A percentile compares a stretch with the other conserved stretches of the same genome.
These are phyloP conservation scores for Brachycybe producta DNA, from an alignment of 2,888 invertebrate species.

Conservation along the genomic window DNA sequence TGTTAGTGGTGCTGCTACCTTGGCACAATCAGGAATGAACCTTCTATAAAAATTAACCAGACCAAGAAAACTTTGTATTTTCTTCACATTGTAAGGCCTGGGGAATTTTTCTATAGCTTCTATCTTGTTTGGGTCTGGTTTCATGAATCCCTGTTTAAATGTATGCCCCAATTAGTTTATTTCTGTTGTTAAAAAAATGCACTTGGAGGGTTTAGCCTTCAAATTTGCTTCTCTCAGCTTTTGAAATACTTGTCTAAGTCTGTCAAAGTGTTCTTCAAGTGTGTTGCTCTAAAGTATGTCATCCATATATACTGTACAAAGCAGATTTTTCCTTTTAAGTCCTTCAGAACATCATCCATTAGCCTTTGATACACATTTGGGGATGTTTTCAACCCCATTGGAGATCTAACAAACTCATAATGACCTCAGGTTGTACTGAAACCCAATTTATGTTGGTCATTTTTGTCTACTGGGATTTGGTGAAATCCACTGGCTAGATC, in stretches of 20 bases:
- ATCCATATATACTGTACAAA: constrained; percentile 3
- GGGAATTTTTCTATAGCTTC: constrained; percentile 1
- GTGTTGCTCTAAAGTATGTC: background rate
- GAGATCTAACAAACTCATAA: constrained; percentile 2
- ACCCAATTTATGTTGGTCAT: background rate
- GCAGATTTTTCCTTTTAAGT: constrained; percentile 1
- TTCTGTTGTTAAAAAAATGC: background rate
- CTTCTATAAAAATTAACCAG: background rate
- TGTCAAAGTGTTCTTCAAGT: background rate
- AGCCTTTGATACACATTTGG: background rate
- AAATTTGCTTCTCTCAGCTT: background rate
- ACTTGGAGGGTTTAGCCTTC: background rate
- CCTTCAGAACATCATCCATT: constrained; percentile 21
- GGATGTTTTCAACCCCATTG: constrained; percentile 10
- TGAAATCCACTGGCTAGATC: constrained; percentile 1
- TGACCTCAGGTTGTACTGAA: background rate
- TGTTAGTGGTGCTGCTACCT: background rate
- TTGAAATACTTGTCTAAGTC: background rate
- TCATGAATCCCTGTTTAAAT: background rate
- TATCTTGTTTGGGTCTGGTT: background rate
- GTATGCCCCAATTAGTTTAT: constrained; percentile 1
- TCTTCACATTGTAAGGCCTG: background rate
- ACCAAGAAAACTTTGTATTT: constrained; percentile 10
- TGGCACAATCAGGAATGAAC: constrained; percentile 4
- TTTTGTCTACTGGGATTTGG: background rate